Conservation (phyloP, 2,113 vertebrate genomes). For the Xenopus tropicalis region UCB_Xtro_10.0 CM004450.2:97152001-97152500, state of each 20-base stretch:
- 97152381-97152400: too few species aligned
- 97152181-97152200: not conserved
- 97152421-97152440: too few species aligned
- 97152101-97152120: not conserved
- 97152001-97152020: not conserved
- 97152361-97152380: too few species aligned
- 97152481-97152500: too few species aligned
- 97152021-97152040: constrained; percentile 3
- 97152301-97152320: not conserved
- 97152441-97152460: too few species aligned
- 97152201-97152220: constrained; percentile 5
- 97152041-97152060: not conserved
- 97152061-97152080: not conserved
- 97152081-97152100: not conserved
- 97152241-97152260: constrained; percentile 18
- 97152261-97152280: not conserved
- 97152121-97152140: constrained; percentile 11
- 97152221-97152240: constrained; percentile 9
- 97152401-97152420: too few species aligned
- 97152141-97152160: constrained; percentile 4
- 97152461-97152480: too few species aligned
- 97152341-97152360: too few species aligned
- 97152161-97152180: not conserved
- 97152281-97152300: not conserved
- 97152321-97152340: not conserved